Evolutionary conservation across 2,797 vertebrate species (phyloP).

Genomic region (Selene dorsalis): DNA sequence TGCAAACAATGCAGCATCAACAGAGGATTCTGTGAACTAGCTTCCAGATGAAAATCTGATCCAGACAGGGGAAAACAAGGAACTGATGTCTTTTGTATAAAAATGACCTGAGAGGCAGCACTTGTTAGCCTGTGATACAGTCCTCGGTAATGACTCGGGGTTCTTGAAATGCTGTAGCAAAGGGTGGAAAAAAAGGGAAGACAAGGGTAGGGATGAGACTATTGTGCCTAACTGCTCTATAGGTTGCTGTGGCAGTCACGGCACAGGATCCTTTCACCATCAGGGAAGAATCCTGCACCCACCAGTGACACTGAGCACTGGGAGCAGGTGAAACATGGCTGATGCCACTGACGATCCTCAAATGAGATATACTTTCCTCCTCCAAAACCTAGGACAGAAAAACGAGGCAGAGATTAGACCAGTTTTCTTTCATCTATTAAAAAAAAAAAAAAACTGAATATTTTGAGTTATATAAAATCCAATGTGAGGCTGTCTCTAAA

Average conservation of each 20-base stretch:
- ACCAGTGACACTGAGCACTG: conserved; percentile 95
- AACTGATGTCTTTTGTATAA: conserved; percentile 43
- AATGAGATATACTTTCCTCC: conserved; percentile 99
- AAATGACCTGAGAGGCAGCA: conserved; percentile 66
- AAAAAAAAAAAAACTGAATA: too few relatives aligned
- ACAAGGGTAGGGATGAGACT: conserved; percentile 11
- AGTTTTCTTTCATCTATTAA: too few relatives aligned
- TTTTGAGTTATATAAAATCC: neutral
- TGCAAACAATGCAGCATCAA: conserved; percentile 50
- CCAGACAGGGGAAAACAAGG: conserved; percentile 1
- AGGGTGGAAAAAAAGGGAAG: conserved; percentile 9
- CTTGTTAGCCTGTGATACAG: conserved; percentile 61
- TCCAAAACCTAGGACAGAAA: conserved; percentile 87
- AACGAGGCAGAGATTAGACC: neutral
- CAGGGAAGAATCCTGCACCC: conserved; percentile 96
- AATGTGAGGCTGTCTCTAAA: neutral
- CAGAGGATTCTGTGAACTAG: conserved; percentile 31
- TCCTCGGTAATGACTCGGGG: conserved; percentile 50
- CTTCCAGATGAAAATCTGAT: conserved; percentile 35
- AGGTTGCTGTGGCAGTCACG: conserved; percentile 92
- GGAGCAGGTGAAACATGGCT: conserved; percentile 96
- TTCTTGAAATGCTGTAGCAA: conserved; percentile 49
- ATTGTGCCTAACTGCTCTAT: conserved; percentile 75
- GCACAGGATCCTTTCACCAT: conserved; percentile 94
- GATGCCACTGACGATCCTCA: conserved; percentile 98